Base-by-base conservation (phyloP, 1,140 invertebrate species). In the Trichonephila inaurata region DNA sequence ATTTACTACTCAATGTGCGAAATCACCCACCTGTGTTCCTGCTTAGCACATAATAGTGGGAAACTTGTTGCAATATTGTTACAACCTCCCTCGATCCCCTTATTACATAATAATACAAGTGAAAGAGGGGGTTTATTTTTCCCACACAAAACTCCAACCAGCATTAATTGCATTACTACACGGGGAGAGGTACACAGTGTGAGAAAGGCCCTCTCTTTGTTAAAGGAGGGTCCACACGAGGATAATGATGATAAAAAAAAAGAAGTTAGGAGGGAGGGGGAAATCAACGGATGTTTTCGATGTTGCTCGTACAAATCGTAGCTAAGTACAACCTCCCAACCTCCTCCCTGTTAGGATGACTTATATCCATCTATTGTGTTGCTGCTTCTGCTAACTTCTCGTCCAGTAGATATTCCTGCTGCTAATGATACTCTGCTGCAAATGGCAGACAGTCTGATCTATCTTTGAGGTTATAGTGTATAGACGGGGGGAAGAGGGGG, bases 241-340 rank as follows among this genome's bases (percentile, higher is more conserved):
- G 72, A 64, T 82, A 91, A 91, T 90, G 90, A 92, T 40, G 91
- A 86, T 66, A 61, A 92, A 83, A 92, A 85, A 92, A 77, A 72
- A 72, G 72, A 77, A 77, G 85, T 28, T 14, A n/a, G 21, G 28
- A 21, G n/a, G 40, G 66, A 12, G 64, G 72, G 89, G 77, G 77
- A 28, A n/a, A 28, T 58, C 44, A 86, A 86, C 91, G 91, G 91
- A 92, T 92, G 91, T 92, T 92, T 92, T 92, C 61, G 91, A 92
- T 92, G 82, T 92, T 92, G n/a, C 82, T 58, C 60, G 40, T 92
- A 92, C 91, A 86, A 92, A 92, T 92, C 82, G 89, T 83, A 24
- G 89, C 64, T 62, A 83, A 91, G 77, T 62, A 83, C 72, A 64
- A 72, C 72, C 58, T 60, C 33, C 77, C 61, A 87, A 12, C 89